Evolutionary conservation across 2,113 vertebrate species (phyloP).

Genomic region (Corythornis vintsioides): DNA sequence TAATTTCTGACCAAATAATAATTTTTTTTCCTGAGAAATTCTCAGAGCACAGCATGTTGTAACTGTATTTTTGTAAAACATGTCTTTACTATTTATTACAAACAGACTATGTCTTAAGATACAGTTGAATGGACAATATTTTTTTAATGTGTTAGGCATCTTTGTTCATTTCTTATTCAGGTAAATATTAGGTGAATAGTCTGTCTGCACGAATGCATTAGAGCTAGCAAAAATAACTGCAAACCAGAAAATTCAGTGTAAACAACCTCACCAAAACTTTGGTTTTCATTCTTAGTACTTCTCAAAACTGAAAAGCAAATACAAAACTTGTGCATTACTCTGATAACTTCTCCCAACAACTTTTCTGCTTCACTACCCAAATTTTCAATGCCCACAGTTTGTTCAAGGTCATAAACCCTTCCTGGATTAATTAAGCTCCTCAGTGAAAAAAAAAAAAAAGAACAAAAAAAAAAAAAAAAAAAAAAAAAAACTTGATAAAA

Average conservation of each 20-base stretch:
- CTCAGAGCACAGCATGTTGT: neutral
- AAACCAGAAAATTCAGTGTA: neutral
- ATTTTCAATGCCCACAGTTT: constrained; percentile 67
- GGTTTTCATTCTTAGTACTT: neutral
- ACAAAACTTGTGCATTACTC: constrained; percentile 27
- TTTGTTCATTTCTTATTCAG: neutral
- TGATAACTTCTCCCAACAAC: constrained; percentile 60
- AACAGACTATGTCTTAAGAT: neutral
- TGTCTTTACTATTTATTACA: neutral
- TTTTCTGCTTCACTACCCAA: constrained; percentile 67
- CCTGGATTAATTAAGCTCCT: constrained; percentile 70
- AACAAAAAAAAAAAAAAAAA: neutral
- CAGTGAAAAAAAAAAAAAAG: neutral
- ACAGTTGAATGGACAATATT: neutral
- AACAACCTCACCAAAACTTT: neutral
- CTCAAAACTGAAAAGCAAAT: constrained; percentile 3
- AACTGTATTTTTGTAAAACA: neutral
- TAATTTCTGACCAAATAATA: neutral
- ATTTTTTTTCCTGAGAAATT: neutral
- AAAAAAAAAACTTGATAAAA: neutral
- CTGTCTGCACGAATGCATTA: neutral
- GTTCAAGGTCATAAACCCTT: constrained; percentile 71
- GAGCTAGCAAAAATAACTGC: neutral
- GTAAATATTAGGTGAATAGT: neutral
- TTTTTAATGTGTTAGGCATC: neutral